Base-by-base conservation (phyloP, 2,888 invertebrate genomes). In the Leptopterna dolabrata region DNA sequence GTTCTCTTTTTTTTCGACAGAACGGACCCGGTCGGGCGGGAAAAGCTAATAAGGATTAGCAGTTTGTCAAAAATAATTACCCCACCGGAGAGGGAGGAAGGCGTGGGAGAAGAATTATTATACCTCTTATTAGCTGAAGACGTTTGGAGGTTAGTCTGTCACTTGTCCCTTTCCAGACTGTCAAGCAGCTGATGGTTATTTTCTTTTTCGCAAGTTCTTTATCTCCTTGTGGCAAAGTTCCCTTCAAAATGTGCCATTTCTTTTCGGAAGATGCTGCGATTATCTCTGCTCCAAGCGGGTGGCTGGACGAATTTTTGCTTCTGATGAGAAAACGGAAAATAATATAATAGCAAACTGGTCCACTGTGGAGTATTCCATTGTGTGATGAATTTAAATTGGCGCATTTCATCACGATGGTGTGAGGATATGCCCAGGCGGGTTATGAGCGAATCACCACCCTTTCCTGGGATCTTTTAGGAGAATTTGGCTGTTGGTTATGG, bases 21-120 rank as follows among this genome's bases (percentile, higher is more conserved):
- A 36, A 36, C 27, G 43, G 78, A 63, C 27, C 41, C 24, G 70
- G 83, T 41, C 19, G 78, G 36, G 83, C 27, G 83, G 83, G 36
- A 29, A 83, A 70, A 36, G 70, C 83, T 83, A 83, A 83, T 83
- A 83, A 83, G 83, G 83, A 83, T 83, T 83, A 83, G 83, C 83
- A 83, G 83, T 83, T 83, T 83, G 83, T 83, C 83, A 83, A 83
- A 83, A 83, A 83, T 83, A 83, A 83, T 83, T 83, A 83, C 82
- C 55, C 70, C 63, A 70, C 41, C 43, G 70, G 70, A 43, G 82
- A 70, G 70, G 36, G 36, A 70, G 71, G 27, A 19, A 70, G 29
- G 82, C 51, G 51, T 16, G 45, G n/a, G 82, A 83, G 83, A 83
- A 55, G 70, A 83, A 70, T 83, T 83, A 70, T 83, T 83, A 63